phyloP scores from a whole-genome alignment of 2,888 invertebrate genomes.

The Sphaerophoria rueppellii region DNA sequence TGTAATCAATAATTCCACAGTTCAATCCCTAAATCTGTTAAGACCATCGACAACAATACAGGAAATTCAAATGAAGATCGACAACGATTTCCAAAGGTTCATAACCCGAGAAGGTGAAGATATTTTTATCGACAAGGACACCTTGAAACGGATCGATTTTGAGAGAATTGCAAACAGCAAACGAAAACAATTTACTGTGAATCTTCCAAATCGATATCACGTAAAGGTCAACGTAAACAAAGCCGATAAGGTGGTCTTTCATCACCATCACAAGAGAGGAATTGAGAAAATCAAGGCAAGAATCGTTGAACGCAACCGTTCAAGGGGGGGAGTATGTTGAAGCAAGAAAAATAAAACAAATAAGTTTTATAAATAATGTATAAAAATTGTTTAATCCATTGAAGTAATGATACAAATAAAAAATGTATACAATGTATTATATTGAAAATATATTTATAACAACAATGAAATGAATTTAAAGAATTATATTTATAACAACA shows the following conservation, averaged over 20 bases:
- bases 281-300: neutral
- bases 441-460: no score
- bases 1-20: neutral
- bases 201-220: neutral
- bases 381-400: no score
- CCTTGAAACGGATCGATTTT: slow-evolving; percentile 1
- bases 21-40: neutral
- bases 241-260: neutral
- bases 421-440: no score
- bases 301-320: neutral
- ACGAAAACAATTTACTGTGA: neutral
- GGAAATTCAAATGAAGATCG: slow-evolving; percentile 2
- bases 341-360: no score
- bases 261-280: neutral
- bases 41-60: neutral
- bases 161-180: neutral
- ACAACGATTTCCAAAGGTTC: neutral
- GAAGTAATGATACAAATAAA: no score
- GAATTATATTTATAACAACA: no score
- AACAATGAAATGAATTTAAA: no score
- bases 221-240: neutral
- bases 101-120: no score
- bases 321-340: neutral
- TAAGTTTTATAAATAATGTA: no score
- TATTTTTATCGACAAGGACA: neutral